A percentile compares a stretch with the other conserved stretches of the same genome.
phyloP scores from a whole-genome alignment of 2,888 invertebrate genomes.

The Drosophila pseudotakahashii region DNA sequence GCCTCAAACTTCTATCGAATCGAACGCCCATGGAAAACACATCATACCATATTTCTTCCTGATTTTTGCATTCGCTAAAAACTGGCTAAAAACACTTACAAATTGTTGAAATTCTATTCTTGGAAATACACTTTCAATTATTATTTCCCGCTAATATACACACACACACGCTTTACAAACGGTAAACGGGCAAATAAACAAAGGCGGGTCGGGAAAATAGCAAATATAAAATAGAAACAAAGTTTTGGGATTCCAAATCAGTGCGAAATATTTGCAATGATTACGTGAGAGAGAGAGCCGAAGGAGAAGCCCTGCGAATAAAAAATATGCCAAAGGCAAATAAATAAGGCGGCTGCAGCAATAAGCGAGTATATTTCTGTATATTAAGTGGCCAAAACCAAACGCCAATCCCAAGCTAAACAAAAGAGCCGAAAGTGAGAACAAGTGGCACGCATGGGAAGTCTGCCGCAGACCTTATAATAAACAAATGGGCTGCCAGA shows the following conservation, averaged over 20 bases:
- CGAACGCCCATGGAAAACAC: conserved; percentile 14
- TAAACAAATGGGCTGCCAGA: conserved; percentile 76
- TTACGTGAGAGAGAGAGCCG: conserved; percentile 50
- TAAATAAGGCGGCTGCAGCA: conserved; percentile 35
- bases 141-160: conserved; percentile 60
- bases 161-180: conserved; percentile 8
- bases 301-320: conserved; percentile 6
- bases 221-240: conserved; percentile 32
- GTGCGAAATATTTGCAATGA: conserved; percentile 63
- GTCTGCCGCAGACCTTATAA: conserved; percentile 68
- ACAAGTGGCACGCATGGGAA: conserved; percentile 71
- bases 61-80: conserved; percentile 33
- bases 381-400: conserved; percentile 51
- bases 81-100: conserved; percentile 43
- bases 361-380: conserved; percentile 38
- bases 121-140: conserved; percentile 70
- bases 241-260: conserved; percentile 46
- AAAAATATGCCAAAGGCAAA: conserved; percentile 28
- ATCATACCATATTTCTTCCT: conserved; percentile 46
- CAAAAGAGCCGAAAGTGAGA: conserved; percentile 40
- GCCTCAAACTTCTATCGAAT: conserved; percentile 46
- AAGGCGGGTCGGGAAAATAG: conserved; percentile 21
- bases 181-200: conserved; percentile 35
- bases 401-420: conserved; percentile 30
- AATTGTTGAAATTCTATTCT: conserved; percentile 62